phyloP scores from a whole-genome alignment of 2,797 vertebrate genomes.

The Pipistrellus kuhlii region DNA sequence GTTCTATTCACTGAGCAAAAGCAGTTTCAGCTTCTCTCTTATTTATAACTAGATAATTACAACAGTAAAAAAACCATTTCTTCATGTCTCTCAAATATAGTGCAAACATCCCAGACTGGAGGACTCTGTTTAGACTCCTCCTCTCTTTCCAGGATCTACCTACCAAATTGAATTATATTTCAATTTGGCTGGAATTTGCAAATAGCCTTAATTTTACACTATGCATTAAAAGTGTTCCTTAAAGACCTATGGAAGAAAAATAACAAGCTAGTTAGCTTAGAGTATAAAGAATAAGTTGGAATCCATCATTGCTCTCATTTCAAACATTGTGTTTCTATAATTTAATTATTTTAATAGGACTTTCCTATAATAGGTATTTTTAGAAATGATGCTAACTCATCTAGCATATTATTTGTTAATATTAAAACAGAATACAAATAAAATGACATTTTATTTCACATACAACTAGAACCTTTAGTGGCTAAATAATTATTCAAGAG shows the following conservation, averaged over 20 bases:
- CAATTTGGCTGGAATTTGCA: not conserved
- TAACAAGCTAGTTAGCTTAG: not conserved
- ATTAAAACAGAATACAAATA: constrained; percentile 26
- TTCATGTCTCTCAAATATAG: not conserved
- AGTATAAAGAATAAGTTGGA: not conserved
- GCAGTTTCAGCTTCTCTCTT: not conserved
- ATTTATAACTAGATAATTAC: not conserved
- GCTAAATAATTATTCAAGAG: not conserved
- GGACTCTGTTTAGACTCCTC: not conserved
- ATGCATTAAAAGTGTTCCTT: not conserved
- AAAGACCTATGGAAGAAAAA: not conserved
- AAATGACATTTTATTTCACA: not conserved
- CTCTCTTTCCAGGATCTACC: not conserved
- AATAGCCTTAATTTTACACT: not conserved
- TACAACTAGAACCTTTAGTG: not conserved
- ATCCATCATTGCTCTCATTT: not conserved
- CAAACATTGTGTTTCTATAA: not conserved
- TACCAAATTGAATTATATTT: not conserved
- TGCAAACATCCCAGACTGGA: not conserved
- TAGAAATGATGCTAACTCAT: constrained; percentile 1
- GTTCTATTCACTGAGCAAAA: too few relatives aligned
- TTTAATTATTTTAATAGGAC: not conserved
- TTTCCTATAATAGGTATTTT: not conserved
- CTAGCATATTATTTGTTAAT: not conserved
- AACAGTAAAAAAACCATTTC: not conserved